Conservation (phyloP, 2,113 vertebrate species). For the Furnarius figulus region DNA sequence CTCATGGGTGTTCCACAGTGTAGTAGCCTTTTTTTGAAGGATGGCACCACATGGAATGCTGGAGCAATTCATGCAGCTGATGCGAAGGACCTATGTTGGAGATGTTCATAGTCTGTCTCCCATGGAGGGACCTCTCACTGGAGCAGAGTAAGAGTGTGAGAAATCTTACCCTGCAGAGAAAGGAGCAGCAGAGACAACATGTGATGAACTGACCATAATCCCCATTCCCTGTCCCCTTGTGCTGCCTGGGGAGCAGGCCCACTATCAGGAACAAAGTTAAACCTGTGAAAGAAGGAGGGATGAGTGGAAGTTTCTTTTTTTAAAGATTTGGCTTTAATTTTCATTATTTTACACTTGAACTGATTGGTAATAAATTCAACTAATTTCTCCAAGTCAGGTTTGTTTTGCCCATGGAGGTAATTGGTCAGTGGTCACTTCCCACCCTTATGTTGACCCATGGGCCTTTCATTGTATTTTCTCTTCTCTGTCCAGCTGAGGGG, state of each 20-base stretch:
- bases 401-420: neutral
- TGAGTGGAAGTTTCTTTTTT: neutral
- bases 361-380: neutral
- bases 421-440: neutral
- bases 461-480: neutral
- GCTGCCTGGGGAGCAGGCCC: neutral
- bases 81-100: neutral
- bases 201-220: neutral
- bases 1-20: rapidly evolving
- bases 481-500: neutral
- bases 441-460: neutral
- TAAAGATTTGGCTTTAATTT: neutral
- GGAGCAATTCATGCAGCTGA: neutral
- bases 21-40: neutral
- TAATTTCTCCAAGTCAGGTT: neutral
- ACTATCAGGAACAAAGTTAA: neutral
- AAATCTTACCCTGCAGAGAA: neutral
- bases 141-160: neutral
- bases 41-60: rapidly evolving
- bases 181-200: neutral
- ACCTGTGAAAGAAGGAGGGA: neutral
- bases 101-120: neutral
- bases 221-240: neutral
- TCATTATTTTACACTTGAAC: neutral
- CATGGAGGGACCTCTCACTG: neutral